Evolutionary conservation across 2,113 vertebrate genomes (phyloP), one percentile per base, ranked within the genome.

Genomic region (cattle (Bos taurus)): DNA sequence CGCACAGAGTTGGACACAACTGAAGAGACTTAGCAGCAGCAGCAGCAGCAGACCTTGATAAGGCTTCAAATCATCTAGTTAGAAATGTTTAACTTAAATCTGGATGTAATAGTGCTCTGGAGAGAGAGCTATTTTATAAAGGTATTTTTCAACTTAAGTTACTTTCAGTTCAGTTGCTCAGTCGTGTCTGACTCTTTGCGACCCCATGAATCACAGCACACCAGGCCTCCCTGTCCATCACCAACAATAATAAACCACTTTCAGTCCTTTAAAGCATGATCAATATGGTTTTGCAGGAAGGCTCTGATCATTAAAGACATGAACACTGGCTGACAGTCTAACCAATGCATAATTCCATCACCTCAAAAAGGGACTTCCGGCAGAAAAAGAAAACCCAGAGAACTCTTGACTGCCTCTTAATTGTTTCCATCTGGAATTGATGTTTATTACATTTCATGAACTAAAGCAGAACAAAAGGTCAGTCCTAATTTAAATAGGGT

Each of bases 51-150:
- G 26, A 94, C 50, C 40, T 74, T 60, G 48, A 48, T 48, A 48
- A 48, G 25, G 7, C 28, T 88, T 89, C 30, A 23, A 85, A 67
- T 64, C 40, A 26, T 16, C 28, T 56, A 25, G 1, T 36, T 93
- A 36, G 25, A 96, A 85, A 64, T 33, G 30, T 48, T 56, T 64
- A 40, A 23, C 78, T 80, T 57, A 80, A 96, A 94, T 90, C 25
- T 90, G 57, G 21, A 50, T 67, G 1, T 25, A 87, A 81, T 30
- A 17, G 21, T 52, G 30, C 7, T 36, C 15, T 91, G 33, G 15
- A 64, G 40, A 90, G 2, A 50, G 16, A 36, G 25, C 4, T 28
- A 3, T n/a, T 78, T 64, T 50, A 52, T 81, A 52, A 81, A 59
- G 5, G 11, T 59, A 6, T 77, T 86, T n/a, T 94, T 87, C 40